Percentiles rank a stretch among this genome's conserved stretches.
phyloP scores from a whole-genome alignment of 1,140 invertebrate species.

The Zaprionus ghesquierei region DNA sequence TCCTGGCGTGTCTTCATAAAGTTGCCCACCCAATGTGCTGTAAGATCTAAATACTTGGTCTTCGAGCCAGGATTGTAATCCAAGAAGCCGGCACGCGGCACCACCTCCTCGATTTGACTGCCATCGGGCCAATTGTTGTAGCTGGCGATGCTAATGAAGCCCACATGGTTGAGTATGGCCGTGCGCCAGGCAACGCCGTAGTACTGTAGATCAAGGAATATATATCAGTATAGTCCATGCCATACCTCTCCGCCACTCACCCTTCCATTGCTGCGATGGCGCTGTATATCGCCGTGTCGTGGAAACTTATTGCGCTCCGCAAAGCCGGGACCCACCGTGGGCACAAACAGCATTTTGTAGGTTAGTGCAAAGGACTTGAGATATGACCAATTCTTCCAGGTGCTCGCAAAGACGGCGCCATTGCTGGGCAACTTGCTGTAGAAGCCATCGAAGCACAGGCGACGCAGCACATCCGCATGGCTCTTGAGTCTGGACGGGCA shows the following conservation, averaged over 20 bases:
- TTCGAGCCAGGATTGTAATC: conserved; percentile 85
- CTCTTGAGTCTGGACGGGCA: conserved; percentile 77
- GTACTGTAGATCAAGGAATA: conserved; percentile 71
- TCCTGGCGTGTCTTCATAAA: conserved; percentile 82
- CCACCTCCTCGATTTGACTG: conserved; percentile 86
- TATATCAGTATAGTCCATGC: not conserved
- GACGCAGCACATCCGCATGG: conserved; percentile 74
- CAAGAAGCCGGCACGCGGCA: conserved; percentile 83
- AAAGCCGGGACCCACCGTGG: conserved; percentile 86
- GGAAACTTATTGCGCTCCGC: conserved; percentile 85
- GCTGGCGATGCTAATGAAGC: conserved; percentile 85
- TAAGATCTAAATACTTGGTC: conserved; percentile 85
- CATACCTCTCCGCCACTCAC: conserved; percentile 33
- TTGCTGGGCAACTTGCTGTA: conserved; percentile 86
- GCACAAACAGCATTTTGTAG: conserved; percentile 85
- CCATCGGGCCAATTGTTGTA: conserved; percentile 87
- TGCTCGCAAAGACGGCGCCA: conserved; percentile 85
- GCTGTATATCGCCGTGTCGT: conserved; percentile 84
- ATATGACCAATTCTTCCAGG: conserved; percentile 87
- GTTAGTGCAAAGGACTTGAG: conserved; percentile 84
- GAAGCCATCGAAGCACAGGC: conserved; percentile 86
- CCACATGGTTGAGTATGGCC: conserved; percentile 83
- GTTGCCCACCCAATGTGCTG: conserved; percentile 85
- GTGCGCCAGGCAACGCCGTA: conserved; percentile 85
- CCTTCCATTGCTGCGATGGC: conserved; percentile 84